Conservation (phyloP, 1,140 invertebrate genomes). For the Augochlora pura region DNA sequence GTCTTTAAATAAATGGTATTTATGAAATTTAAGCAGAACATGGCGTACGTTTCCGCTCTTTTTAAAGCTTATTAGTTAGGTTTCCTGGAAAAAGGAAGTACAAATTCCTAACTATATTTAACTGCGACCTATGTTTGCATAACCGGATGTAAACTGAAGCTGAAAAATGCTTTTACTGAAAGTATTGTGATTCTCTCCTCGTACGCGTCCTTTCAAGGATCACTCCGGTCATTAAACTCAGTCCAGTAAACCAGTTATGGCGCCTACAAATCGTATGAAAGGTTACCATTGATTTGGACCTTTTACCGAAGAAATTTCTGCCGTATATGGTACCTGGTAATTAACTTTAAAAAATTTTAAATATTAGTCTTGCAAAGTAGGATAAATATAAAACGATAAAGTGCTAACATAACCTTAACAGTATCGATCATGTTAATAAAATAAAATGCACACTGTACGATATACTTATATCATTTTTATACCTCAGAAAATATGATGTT, state of each 20-base stretch:
- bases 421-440: background rate
- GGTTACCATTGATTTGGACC: background rate
- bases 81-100: too few species aligned
- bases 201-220: slow-evolving; percentile 20
- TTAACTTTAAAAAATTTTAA: background rate
- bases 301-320: background rate
- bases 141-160: background rate
- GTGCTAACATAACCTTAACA: too few species aligned
- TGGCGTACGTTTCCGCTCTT: too few species aligned
- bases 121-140: background rate
- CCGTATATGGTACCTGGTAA: background rate
- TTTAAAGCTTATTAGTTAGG: too few species aligned
- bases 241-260: slow-evolving; percentile 4
- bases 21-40: too few species aligned
- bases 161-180: background rate
- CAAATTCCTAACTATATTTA: background rate
- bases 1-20: too few species aligned
- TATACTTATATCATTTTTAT: too few species aligned
- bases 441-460: too few species aligned
- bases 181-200: background rate
- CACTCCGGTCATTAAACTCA: background rate
- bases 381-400: too few species aligned
- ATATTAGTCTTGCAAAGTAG: too few species aligned
- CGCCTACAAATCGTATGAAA: background rate
- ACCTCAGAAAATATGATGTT: too few species aligned